phyloP scores from a whole-genome alignment of 2,888 invertebrate species.

The Epicampocera succincta region DNA sequence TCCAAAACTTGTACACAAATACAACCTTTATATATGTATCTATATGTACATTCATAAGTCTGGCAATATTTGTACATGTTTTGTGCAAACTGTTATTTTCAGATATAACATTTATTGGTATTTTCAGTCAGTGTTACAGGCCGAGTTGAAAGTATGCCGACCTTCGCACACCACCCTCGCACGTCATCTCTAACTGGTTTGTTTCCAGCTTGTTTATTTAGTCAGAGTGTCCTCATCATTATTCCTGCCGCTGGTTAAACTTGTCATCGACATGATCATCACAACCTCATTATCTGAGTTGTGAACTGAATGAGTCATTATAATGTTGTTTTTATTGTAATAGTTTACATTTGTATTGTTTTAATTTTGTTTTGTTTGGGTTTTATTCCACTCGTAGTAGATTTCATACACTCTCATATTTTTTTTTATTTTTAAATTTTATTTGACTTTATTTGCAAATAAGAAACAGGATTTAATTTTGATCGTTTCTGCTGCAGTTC shows the following conservation, averaged over 20 bases:
- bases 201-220: constrained; percentile 10
- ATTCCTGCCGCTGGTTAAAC: constrained; percentile 45
- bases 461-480: constrained; percentile 45
- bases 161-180: constrained; percentile 15
- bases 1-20: no score
- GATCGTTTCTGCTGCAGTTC: neutral
- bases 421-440: no score
- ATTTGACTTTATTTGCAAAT: constrained; percentile 22
- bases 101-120: no score
- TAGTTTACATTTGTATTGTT: constrained; percentile 3
- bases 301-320: constrained; percentile 56
- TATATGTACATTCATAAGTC: no score
- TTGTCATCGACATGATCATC: constrained; percentile 39
- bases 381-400: neutral
- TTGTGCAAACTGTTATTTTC: no score
- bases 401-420: neutral
- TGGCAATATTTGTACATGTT: no score
- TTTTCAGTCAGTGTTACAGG: no score
- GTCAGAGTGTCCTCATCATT: constrained; percentile 2
- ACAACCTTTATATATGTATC: no score
- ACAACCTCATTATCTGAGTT: constrained; percentile 35
- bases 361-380: constrained; percentile 4
- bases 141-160: no score
- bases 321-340: constrained; percentile 32
- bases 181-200: constrained; percentile 25